A percentile compares a stretch with the other conserved stretches of the same genome.
phyloP scores from a whole-genome alignment of 2,113 vertebrate species.

The Merops nubicus region DNA sequence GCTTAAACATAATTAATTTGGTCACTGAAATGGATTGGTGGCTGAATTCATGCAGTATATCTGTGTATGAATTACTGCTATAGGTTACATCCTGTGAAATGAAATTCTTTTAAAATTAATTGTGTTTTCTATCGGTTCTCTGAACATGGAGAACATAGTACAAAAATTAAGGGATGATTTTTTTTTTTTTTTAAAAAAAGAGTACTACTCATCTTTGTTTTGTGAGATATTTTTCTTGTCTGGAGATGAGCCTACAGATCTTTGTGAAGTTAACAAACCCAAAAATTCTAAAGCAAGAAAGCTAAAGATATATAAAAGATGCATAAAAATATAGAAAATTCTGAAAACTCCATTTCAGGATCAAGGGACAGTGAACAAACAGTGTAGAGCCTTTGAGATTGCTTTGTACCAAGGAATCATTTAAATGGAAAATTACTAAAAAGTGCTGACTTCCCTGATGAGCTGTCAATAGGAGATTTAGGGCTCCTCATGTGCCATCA shows the following conservation, averaged over 20 bases:
- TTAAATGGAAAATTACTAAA: conserved; percentile 22
- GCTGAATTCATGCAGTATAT: neutral
- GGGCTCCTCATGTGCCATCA: conserved; percentile 31
- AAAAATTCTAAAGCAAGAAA: neutral
- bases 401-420: conserved; percentile 3
- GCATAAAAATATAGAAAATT: neutral
- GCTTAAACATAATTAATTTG: neutral
- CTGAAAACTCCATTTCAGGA: neutral
- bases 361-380: neutral
- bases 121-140: neutral
- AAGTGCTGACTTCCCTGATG: conserved; percentile 27
- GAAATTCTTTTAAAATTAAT: neutral
- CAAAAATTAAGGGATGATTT: neutral
- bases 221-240: neutral
- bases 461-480: conserved; percentile 64
- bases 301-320: neutral
- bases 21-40: neutral
- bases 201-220: neutral
- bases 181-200: too few relatives aligned
- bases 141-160: neutral
- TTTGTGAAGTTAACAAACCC: neutral
- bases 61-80: neutral
- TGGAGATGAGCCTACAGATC: neutral
- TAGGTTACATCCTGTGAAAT: neutral
- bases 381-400: neutral